A percentile compares a stretch with the other conserved stretches of the same genome.
Evolutionary conservation across 2,113 vertebrate species (phyloP).

Genomic region (Xenopus tropicalis): DNA sequence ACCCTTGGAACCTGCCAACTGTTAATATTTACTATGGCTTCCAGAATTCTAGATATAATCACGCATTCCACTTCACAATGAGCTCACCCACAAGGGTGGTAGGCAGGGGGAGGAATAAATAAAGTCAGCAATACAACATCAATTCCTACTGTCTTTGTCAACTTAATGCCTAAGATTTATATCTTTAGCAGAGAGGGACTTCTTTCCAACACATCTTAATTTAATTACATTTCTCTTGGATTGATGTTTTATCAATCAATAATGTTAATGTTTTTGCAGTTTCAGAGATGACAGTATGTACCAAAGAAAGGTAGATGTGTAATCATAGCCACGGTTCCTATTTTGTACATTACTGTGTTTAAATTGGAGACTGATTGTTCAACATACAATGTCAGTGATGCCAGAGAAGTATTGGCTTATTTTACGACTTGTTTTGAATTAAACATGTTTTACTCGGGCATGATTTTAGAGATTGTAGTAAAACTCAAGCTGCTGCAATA

Average conservation of each 20-base stretch:
- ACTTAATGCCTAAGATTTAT: constrained; percentile 76
- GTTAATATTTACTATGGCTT: no score
- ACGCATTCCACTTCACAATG: background rate
- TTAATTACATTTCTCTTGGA: constrained; percentile 81
- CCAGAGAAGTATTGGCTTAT: background rate
- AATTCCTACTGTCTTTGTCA: constrained; percentile 58
- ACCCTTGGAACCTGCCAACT: no score
- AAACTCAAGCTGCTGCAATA: no score
- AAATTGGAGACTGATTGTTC: constrained; percentile 36
- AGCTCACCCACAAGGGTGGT: background rate
- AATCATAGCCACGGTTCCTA: constrained; percentile 30
- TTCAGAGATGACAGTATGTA: constrained; percentile 71
- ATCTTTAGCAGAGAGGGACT: constrained; percentile 56
- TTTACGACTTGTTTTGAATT: constrained; percentile 14
- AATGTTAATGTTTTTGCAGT: constrained; percentile 83
- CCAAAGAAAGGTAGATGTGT: constrained; percentile 53
- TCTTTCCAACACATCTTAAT: constrained; percentile 77
- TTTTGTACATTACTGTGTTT: constrained; percentile 35
- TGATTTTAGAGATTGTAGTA: no score
- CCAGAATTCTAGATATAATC: no score
- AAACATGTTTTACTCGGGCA: no score
- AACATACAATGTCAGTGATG: constrained; percentile 42
- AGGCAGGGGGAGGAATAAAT: constrained; percentile 46
- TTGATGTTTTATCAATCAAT: constrained; percentile 82
- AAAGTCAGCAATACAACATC: constrained; percentile 40